Evolutionary conservation across 2,113 vertebrate genomes (phyloP).

Genomic region (Spea bombifrons): DNA sequence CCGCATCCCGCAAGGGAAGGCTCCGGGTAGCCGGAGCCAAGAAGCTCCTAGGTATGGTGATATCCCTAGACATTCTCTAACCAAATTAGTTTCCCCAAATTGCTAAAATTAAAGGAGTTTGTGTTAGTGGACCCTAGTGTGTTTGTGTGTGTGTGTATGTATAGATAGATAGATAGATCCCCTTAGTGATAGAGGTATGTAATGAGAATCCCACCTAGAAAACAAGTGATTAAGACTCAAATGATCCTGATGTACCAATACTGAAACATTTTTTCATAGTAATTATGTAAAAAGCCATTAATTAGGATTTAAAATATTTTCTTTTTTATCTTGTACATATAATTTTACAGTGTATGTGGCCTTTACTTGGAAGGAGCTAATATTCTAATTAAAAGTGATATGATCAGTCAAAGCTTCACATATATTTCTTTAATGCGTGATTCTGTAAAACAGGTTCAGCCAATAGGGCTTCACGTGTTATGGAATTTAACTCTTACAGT

Average conservation of each 20-base stretch:
- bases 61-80: too few species aligned
- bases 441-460: background rate
- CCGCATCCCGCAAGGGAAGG: too few species aligned
- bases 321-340: conserved; percentile 29
- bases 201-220: too few species aligned
- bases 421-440: conserved; percentile 15
- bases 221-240: background rate
- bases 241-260: background rate
- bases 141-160: too few species aligned
- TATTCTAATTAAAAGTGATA: conserved; percentile 17
- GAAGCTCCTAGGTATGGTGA: background rate
- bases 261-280: background rate
- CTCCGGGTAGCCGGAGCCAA: too few species aligned
- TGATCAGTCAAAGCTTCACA: background rate
- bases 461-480: too few species aligned
- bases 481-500: too few species aligned
- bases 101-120: too few species aligned
- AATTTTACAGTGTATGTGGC: conserved; percentile 34
- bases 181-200: too few species aligned
- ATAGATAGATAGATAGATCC: too few species aligned
- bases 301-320: conserved; percentile 6
- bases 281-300: conserved; percentile 2
- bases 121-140: too few species aligned
- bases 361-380: conserved; percentile 24
- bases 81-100: too few species aligned